phyloP scores from a whole-genome alignment of 2,888 invertebrate genomes.

The Patella depressa region DNA sequence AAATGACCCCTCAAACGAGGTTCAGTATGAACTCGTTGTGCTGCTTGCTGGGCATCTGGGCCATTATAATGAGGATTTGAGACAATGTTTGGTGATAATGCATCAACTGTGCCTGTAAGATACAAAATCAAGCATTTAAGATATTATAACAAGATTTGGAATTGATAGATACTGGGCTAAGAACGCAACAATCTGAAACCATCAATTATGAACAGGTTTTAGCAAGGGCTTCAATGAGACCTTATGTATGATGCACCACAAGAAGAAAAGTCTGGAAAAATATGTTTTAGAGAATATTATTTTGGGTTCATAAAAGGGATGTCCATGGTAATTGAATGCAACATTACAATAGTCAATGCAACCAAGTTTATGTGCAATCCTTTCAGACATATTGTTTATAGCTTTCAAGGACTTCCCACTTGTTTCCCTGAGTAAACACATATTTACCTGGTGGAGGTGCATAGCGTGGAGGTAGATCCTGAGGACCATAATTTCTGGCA shows the following conservation, averaged over 20 bases:
- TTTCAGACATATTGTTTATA: too few relatives aligned
- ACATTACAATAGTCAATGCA: too few relatives aligned
- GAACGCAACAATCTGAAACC: background rate
- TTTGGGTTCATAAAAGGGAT: too few relatives aligned
- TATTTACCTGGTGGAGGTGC: slow-evolving; percentile 52
- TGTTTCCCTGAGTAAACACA: too few relatives aligned
- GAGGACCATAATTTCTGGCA: slow-evolving; percentile 59
- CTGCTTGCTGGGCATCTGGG: slow-evolving; percentile 32
- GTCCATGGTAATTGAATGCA: too few relatives aligned
- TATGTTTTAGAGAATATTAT: too few relatives aligned
- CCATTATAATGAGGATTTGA: slow-evolving; percentile 58
- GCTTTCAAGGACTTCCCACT: too few relatives aligned
- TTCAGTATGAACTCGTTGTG: background rate
- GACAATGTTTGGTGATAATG: slow-evolving; percentile 55
- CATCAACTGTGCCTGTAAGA: slow-evolving; percentile 47
- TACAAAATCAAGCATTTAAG: slow-evolving; percentile 16
- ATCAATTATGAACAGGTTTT: background rate
- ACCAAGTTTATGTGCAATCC: too few relatives aligned
- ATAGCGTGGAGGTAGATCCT: slow-evolving; percentile 54
- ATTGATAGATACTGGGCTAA: too few relatives aligned
- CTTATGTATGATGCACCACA: too few relatives aligned
- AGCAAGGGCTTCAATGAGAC: too few relatives aligned
- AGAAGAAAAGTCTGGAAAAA: too few relatives aligned
- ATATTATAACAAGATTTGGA: background rate
- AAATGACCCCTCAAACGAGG: slow-evolving; percentile 1